Evolutionary conservation across 1,140 invertebrate species (phyloP).

Genomic region (Xylocopa sonorina): DNA sequence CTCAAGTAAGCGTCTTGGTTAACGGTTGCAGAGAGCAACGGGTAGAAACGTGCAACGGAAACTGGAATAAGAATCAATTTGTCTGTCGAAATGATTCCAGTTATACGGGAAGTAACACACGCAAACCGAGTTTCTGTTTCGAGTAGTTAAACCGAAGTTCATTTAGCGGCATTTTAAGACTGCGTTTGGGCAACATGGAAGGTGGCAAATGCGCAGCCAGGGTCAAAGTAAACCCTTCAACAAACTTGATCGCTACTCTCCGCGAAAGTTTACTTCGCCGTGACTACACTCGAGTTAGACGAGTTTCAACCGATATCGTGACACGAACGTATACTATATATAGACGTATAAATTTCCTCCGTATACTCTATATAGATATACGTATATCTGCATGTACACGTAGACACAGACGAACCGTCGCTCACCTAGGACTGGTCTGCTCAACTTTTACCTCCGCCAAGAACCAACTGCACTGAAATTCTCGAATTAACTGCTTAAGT

Average conservation of each 20-base stretch:
- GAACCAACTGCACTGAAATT: neutral
- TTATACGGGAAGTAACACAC: conserved; percentile 8
- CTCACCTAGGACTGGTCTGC: conserved; percentile 1
- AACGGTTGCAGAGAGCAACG: no score
- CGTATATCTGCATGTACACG: no score
- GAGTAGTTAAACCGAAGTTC: conserved; percentile 49
- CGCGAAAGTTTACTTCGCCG: conserved; percentile 50
- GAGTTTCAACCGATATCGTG: conserved; percentile 60
- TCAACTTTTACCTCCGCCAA: conserved; percentile 1
- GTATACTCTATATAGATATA: no score
- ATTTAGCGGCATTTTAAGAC: conserved; percentile 41
- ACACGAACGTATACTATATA: conserved; percentile 37
- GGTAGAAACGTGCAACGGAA: neutral
- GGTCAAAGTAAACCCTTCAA: conserved; percentile 54
- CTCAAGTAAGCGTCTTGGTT: no score
- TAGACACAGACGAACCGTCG: conserved; percentile 2
- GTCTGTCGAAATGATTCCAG: neutral
- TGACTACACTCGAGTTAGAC: conserved; percentile 48
- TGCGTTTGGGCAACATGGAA: conserved; percentile 49
- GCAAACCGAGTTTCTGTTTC: conserved; percentile 30
- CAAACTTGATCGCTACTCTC: conserved; percentile 45
- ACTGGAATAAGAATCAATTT: conserved; percentile 1
- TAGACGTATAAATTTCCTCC: conserved; percentile 52
- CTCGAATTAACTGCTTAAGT: conserved; percentile 23
- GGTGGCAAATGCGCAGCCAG: conserved; percentile 53